Percentiles rank a stretch among this genome's conserved stretches.
phyloP scores from a whole-genome alignment of 2,888 invertebrate genomes.

The Rhogogaster chlorosoma region DNA sequence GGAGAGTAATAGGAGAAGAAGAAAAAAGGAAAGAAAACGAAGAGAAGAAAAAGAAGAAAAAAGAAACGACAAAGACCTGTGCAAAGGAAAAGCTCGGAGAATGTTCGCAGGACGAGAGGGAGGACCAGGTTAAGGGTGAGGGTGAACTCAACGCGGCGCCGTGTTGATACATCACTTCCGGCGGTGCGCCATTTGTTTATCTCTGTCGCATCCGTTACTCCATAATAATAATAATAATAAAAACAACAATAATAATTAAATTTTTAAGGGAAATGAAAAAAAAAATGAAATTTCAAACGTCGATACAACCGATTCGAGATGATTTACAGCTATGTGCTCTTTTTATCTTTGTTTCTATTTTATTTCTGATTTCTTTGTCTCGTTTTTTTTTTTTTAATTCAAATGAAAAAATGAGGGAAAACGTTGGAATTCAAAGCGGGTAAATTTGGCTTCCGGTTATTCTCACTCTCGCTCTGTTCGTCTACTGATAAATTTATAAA shows the following conservation, averaged over 20 bases:
- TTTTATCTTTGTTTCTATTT: neutral
- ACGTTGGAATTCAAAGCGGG: too few species aligned
- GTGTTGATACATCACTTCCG: constrained; percentile 35
- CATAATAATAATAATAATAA: neutral
- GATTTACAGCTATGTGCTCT: too few species aligned
- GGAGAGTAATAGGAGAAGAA: neutral
- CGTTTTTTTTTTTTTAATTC: neutral
- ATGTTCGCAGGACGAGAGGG: neutral
- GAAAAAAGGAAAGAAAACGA: neutral
- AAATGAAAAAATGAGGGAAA: neutral
- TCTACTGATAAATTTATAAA: too few species aligned
- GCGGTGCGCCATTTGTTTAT: constrained; percentile 23
- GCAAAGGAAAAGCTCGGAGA: neutral
- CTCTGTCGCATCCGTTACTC: neutral
- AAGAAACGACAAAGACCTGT: neutral
- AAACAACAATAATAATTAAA: neutral
- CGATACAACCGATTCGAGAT: neutral
- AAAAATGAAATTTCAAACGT: neutral
- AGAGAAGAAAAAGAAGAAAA: neutral
- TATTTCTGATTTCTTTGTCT: neutral
- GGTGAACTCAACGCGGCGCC: constrained; percentile 4
- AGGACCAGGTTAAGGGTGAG: constrained; percentile 17
- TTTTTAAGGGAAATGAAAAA: neutral
- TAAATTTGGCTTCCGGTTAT: too few species aligned
- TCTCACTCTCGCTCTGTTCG: too few species aligned